Conservation (phyloP, 1,140 invertebrate genomes). For the Leucophenga varia region DNA sequence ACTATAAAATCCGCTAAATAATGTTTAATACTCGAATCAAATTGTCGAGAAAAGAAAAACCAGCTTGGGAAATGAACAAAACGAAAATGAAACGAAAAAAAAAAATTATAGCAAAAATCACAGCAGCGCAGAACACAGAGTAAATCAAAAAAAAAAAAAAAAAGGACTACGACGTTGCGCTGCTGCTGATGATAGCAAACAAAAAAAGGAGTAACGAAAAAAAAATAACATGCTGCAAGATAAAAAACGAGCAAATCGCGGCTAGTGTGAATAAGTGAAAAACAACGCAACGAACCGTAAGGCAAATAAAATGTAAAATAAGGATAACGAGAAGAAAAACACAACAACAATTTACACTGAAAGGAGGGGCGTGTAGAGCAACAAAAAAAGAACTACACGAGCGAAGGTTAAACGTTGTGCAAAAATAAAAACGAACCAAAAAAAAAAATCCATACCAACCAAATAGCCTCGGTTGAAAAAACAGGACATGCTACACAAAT, state of each 20-base stretch:
- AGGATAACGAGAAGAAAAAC: conserved; percentile 10
- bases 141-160: conserved; percentile 1
- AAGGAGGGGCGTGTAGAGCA: too few relatives aligned
- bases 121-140: not conserved
- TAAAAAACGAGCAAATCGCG: not conserved
- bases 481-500: conserved; percentile 42
- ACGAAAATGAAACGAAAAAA: not conserved
- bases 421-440: conserved; percentile 5
- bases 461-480: conserved; percentile 12
- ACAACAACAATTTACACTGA: not conserved
- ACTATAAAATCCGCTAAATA: too few relatives aligned
- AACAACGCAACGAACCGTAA: conserved; percentile 31
- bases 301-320: conserved; percentile 27
- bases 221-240: not conserved
- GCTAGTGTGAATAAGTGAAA: not conserved
- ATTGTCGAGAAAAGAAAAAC: too few relatives aligned
- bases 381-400: not conserved
- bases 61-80: not conserved
- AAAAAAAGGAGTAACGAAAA: not conserved
- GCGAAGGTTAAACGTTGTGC: conserved; percentile 21
- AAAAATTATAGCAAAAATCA: not conserved
- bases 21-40: too few relatives aligned
- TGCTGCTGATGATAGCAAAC: not conserved
- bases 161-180: not conserved
- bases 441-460: conserved; percentile 4